Evolutionary conservation across 2,113 vertebrate species (phyloP).

Genomic region (Perccottus glenii): DNA sequence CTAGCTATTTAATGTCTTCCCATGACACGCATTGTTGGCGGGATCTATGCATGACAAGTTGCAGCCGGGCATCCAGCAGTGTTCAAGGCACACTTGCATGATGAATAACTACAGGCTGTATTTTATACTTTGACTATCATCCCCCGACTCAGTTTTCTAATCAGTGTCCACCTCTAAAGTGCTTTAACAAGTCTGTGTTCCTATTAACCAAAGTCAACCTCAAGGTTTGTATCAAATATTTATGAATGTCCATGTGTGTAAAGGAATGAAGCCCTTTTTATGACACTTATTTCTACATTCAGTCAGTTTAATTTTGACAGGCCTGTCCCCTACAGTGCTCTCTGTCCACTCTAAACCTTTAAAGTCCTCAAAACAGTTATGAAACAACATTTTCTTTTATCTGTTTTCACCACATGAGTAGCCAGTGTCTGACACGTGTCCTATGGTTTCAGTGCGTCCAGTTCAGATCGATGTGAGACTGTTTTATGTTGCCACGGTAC

Average conservation of each 20-base stretch:
- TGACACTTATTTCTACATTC: conserved; percentile 4
- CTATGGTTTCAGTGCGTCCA: conserved; percentile 25
- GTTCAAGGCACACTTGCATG: conserved; percentile 67
- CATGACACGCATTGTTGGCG: conserved; percentile 29
- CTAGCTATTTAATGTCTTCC: conserved; percentile 72
- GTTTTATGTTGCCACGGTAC: conserved; percentile 35
- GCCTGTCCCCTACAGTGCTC: conserved; percentile 64
- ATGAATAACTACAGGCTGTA: conserved; percentile 46
- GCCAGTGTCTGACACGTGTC: conserved; percentile 26
- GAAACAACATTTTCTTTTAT: conserved; percentile 62
- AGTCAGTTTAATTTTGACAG: conserved; percentile 22
- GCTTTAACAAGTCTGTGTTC: conserved; percentile 47
- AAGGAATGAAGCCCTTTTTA: conserved; percentile 19
- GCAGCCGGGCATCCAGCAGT: conserved; percentile 38
- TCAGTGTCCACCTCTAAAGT: conserved; percentile 52
- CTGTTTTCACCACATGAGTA: conserved; percentile 39
- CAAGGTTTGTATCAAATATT: conserved; percentile 32
- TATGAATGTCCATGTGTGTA: conserved; percentile 5
- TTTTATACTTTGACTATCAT: conserved; percentile 55
- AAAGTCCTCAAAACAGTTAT: conserved; percentile 3
- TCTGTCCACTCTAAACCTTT: conserved; percentile 14
- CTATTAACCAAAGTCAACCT: conserved; percentile 68
- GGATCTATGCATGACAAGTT: conserved; percentile 56
- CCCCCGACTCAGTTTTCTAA: conserved; percentile 47
- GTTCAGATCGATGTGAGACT: conserved; percentile 11